Base-by-base conservation (phyloP, 2,888 invertebrate genomes). In the Listrodromus nycthemerus region DNA sequence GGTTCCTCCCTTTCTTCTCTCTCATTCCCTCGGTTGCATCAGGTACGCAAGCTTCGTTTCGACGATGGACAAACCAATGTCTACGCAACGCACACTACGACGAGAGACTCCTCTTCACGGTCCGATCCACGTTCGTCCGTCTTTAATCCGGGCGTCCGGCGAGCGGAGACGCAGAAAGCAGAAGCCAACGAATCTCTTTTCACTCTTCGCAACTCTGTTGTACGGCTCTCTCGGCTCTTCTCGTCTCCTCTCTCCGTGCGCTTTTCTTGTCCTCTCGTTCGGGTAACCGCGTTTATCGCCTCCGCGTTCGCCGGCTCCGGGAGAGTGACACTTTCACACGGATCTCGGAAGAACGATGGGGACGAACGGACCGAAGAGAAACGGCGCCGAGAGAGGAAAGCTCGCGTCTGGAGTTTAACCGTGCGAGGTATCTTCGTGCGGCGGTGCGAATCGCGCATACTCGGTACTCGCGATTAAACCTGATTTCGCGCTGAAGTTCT, bases 281-380 rank as follows among this genome's bases (percentile, higher is more conserved):
- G 24, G 63, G 73, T 55, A 50, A 69, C 58, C 87, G 84, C 89
- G 88, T 90, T 90, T 90, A 89, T 91, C 89, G 87, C 86, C 81
- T 83, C 80, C 67, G 45, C 13, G 27, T 41, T 61, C 75, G 41
- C 30, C 58, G 83, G 79, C 82, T 0, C n/a, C n/a, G 58, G n/a
- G 82, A 83, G 88, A 91, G 89, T 91, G 90, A 89, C 91, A 90
- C 89, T 90, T 90, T 91, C 89, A 88, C 90, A 89, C 89, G 90
- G 76, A 89, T 86, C 82, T 45, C 33, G 83, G 84, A 86, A 85
- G 83, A 83, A 76, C 76, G 80, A 85, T 81, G 76, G 77, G 41
- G 69, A 19, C 37, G 67, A 66, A 41, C 41, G 48, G 37, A 48
- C 41, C 78, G 65, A 66, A 74, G 71, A 69, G 45, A 79, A 66